These are phyloP conservation scores for Drosophila recens DNA, from an alignment of 2,888 invertebrate genomes.

Conservation along the genomic window DNA sequence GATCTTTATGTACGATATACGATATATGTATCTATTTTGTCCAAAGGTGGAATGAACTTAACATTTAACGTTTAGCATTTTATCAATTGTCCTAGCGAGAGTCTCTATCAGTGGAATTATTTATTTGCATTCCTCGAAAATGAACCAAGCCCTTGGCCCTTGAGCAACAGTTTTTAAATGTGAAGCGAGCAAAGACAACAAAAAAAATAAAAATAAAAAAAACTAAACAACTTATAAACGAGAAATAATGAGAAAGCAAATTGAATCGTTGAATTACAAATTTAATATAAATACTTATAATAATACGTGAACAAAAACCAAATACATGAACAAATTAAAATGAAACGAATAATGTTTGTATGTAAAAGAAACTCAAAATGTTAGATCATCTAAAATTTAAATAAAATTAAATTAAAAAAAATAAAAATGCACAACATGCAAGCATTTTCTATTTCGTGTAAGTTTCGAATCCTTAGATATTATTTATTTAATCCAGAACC, in stretches of 20 bases:
- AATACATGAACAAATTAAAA: slow-evolving; percentile 61
- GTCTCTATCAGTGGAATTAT: slow-evolving; percentile 14
- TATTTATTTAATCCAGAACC: no score
- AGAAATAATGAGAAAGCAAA: slow-evolving; percentile 44
- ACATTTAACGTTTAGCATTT: slow-evolving; percentile 13
- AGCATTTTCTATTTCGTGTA: background rate
- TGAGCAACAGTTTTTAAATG: slow-evolving; percentile 60
- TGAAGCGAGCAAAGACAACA: slow-evolving; percentile 57
- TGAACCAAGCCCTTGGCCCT: slow-evolving; percentile 63
- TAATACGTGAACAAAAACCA: slow-evolving; percentile 31
- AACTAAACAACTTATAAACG: slow-evolving; percentile 14
- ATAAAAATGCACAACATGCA: background rate
- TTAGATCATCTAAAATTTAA: slow-evolving; percentile 84
- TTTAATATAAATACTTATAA: slow-evolving; percentile 66
- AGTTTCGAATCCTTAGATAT: background rate
- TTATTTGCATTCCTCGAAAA: slow-evolving; percentile 44
- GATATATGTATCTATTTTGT: slow-evolving; percentile 11
- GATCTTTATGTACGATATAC: background rate
- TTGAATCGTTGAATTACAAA: slow-evolving; percentile 79
- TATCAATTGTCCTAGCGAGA: slow-evolving; percentile 12
- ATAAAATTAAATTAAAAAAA: slow-evolving; percentile 77
- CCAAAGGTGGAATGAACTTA: slow-evolving; percentile 25
- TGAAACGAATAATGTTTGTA: slow-evolving; percentile 78
- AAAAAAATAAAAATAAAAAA: slow-evolving; percentile 28
- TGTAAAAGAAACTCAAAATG: slow-evolving; percentile 83